Percentiles rank a stretch among this genome's conserved stretches.
Evolutionary conservation across 2,113 vertebrate species (phyloP).

Genomic region (Prunella himalayana): DNA sequence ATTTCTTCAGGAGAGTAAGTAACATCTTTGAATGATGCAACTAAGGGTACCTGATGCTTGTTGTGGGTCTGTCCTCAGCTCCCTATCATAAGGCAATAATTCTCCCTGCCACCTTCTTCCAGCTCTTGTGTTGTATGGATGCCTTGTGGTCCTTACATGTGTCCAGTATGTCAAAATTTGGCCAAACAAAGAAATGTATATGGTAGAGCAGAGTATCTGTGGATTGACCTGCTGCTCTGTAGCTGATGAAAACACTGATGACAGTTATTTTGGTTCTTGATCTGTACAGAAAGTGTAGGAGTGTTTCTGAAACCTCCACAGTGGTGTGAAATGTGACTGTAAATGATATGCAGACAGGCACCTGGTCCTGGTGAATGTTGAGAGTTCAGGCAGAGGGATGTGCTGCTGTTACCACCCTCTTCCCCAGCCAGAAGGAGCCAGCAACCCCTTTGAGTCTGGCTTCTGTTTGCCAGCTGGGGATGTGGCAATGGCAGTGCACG

Average conservation of each 20-base stretch:
- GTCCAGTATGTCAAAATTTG: neutral
- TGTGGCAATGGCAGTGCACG: accelerated
- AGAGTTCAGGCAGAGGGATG: neutral
- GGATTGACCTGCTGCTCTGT: neutral
- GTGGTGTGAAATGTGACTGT: neutral
- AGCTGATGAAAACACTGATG: neutral
- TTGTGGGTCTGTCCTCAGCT: neutral
- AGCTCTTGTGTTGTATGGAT: neutral
- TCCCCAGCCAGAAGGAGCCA: neutral
- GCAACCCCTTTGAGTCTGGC: neutral
- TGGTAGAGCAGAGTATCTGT: neutral
- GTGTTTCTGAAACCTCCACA: neutral
- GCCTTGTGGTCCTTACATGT: neutral
- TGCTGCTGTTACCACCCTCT: neutral
- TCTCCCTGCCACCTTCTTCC: neutral
- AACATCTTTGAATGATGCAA: neutral
- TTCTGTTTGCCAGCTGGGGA: neutral
- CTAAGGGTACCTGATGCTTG: neutral
- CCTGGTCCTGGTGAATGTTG: accelerated
- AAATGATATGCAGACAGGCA: neutral
- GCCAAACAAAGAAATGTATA: neutral
- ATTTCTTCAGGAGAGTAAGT: neutral
- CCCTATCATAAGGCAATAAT: neutral
- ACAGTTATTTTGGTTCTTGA: neutral
- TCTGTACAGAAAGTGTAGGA: neutral